Evolutionary conservation across 2,888 invertebrate genomes (phyloP).

Genomic region (Sarcophaga subvicina): DNA sequence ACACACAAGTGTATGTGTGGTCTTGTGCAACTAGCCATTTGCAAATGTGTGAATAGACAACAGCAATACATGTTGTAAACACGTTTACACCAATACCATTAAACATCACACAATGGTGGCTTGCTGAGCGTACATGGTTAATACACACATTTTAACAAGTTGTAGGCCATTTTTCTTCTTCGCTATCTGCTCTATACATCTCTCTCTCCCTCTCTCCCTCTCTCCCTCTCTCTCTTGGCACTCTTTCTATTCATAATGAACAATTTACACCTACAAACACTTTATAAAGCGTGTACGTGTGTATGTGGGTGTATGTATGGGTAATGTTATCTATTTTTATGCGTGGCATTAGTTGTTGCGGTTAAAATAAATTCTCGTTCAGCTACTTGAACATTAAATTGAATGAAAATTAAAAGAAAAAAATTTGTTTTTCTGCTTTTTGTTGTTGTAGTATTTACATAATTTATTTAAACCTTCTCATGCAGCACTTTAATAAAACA

Average conservation of each 20-base stretch:
- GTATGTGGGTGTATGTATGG: background rate
- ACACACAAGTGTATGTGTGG: slow-evolving; percentile 2
- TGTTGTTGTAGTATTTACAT: too few species aligned
- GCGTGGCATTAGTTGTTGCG: slow-evolving; percentile 28
- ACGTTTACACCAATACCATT: slow-evolving; percentile 61
- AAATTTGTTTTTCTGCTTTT: too few species aligned
- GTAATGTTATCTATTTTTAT: slow-evolving; percentile 3
- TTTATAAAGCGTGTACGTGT: background rate
- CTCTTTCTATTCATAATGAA: slow-evolving; percentile 24
- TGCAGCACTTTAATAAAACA: too few species aligned
- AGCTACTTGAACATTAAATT: slow-evolving; percentile 53
- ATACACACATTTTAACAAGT: slow-evolving; percentile 58
- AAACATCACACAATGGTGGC: slow-evolving; percentile 68
- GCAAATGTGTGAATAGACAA: slow-evolving; percentile 59
- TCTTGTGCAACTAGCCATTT: slow-evolving; percentile 12
- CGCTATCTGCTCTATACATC: background rate
- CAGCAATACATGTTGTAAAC: slow-evolving; percentile 57
- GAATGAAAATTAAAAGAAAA: slow-evolving; percentile 43
- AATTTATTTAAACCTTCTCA: too few species aligned
- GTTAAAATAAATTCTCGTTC: slow-evolving; percentile 30
- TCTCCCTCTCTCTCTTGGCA: too few species aligned
- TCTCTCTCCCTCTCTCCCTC: too few species aligned
- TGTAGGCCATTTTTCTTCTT: slow-evolving; percentile 19
- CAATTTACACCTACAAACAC: slow-evolving; percentile 16
- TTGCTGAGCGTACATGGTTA: slow-evolving; percentile 50